Evolutionary conservation across 2,888 invertebrate genomes (phyloP).

Genomic region (Cosmorhoe ocellata): DNA sequence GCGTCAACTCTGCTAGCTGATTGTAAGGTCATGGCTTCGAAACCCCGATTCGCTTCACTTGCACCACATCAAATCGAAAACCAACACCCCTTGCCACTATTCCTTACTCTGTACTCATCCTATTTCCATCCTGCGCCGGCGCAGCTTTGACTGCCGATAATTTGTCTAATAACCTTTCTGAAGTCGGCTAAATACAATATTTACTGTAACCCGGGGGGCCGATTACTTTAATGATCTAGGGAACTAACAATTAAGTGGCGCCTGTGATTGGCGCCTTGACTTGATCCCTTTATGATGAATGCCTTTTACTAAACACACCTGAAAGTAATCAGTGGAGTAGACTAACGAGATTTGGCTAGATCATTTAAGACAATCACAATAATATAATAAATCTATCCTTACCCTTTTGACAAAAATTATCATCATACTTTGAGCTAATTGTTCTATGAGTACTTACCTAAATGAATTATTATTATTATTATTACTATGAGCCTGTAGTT

Average conservation of each 20-base stretch:
- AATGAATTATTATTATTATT: too few relatives aligned
- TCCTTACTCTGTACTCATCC: conserved; percentile 7
- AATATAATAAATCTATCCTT: too few relatives aligned
- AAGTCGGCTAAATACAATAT: conserved; percentile 62
- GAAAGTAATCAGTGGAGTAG: conserved; percentile 3
- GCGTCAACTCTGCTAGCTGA: too few relatives aligned
- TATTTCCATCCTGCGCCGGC: conserved; percentile 21
- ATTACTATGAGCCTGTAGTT: too few relatives aligned
- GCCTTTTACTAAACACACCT: conserved; percentile 29
- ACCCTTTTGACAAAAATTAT: too few relatives aligned
- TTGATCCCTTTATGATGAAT: conserved; percentile 31
- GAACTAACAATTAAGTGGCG: conserved; percentile 78
- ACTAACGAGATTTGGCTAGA: neutral
- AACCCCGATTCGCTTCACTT: conserved; percentile 7
- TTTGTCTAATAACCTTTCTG: conserved; percentile 26
- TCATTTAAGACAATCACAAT: neutral
- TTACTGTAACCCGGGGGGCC: conserved; percentile 63
- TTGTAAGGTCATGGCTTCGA: too few relatives aligned
- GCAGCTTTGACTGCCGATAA: conserved; percentile 22
- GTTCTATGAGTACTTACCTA: too few relatives aligned
- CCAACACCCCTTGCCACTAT: conserved; percentile 10
- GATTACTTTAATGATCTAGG: conserved; percentile 65
- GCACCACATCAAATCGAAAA: conserved; percentile 21
- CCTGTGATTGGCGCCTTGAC: conserved; percentile 47
- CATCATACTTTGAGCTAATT: too few relatives aligned